Base-by-base conservation (phyloP, 2,888 invertebrate species). In the Tetanocera ferruginea region DNA sequence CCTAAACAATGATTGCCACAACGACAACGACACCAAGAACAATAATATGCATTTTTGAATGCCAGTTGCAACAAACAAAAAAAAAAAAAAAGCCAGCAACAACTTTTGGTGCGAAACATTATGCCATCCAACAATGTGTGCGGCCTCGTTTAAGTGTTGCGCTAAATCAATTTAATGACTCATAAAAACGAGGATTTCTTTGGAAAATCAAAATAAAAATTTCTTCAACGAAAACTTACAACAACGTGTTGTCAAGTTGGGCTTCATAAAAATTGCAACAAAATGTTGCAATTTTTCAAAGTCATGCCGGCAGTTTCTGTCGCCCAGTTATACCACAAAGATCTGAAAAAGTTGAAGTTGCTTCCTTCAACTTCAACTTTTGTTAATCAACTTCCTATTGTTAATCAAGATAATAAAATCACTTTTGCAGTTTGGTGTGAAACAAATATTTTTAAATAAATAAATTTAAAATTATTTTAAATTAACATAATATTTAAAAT, bases 41-140 rank as follows among this genome's bases (percentile, higher is more conserved):
- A 34, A 37, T 31, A 37, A 66, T 66, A 64, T 28, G 31, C 4
- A 11, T 64, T 66, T 66, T 66, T 14, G 23, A 67, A 43, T 19
- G 67, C 11, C 43, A 37, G 6, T 23, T 19, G 49, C 9, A 37
- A 34, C n/a, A n/a, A n/a, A n/a, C n/a, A 67, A 43, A 43, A 17
- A 43, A 67, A 51, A 51, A 9, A 8, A 52, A 8, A 3, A 19
- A 31, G 23, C 28, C 23, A 25, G 19, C 37, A 5, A 14, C 43
- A 19, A n/a, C n/a, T n/a, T n/a, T n/a, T n/a, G n/a, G n/a, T n/a
- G n/a, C n/a, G n/a, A n/a, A n/a, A n/a, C n/a, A n/a, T n/a, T n/a
- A n/a, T n/a, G n/a, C n/a, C n/a, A n/a, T n/a, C n/a, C n/a, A 75
- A 75, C 75, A 75, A 55, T 67, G 75, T 75, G 75, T 75, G 75